Evolutionary conservation across 2,113 vertebrate species (phyloP).

Genomic region (Aegypius monachus): DNA sequence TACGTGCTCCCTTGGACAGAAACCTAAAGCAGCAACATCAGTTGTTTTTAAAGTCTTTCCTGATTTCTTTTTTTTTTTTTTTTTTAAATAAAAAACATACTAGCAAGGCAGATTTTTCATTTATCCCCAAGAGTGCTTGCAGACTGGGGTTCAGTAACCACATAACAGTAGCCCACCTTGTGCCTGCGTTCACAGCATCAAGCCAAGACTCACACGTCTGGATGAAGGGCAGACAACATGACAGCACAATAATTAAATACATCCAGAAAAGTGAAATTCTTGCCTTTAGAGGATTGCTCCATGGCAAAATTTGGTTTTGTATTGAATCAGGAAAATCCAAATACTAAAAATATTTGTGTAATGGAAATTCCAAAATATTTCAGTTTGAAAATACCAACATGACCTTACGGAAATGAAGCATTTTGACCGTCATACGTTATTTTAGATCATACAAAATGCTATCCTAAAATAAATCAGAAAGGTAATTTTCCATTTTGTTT

Average conservation of each 20-base stretch:
- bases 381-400: neutral
- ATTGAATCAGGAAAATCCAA: neutral
- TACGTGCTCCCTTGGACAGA: no score
- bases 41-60: neutral
- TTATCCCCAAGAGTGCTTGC: neutral
- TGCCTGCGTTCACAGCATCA: neutral
- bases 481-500: neutral
- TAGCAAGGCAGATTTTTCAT: no score
- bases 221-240: neutral
- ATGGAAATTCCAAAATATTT: neutral
- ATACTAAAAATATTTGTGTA: fast-evolving
- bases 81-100: neutral
- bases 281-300: no score
- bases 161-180: fast-evolving
- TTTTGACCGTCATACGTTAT: fast-evolving
- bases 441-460: neutral
- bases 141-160: neutral
- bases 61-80: neutral
- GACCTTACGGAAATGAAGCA: neutral
- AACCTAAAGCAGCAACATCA: no score
- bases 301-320: neutral
- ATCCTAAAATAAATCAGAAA: neutral
- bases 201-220: fast-evolving
- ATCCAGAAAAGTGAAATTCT: neutral
- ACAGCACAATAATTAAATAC: neutral